Base-by-base conservation (phyloP, 2,888 invertebrate species). In the Drosophila bunnanda region DNA sequence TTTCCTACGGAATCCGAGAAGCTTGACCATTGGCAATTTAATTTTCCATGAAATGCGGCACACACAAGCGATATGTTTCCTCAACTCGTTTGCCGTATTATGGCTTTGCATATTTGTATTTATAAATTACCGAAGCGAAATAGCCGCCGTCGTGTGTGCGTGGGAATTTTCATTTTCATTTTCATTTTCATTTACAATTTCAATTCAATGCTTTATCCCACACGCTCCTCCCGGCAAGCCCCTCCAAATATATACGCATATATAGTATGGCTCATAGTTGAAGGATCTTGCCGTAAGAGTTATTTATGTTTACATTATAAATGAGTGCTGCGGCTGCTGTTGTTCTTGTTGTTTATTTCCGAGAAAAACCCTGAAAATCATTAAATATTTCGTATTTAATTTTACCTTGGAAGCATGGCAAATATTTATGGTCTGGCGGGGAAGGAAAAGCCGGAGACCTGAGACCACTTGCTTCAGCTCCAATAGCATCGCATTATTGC, bases 11-110 rank as follows among this genome's bases (percentile, higher is more conserved):
- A 38, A 75, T 81, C 73, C 68, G 75, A 77, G 69, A 70, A 32
- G 55, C 59, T 71, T 80, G 78, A 81, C 81, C 83, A 76, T 74
- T 78, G 79, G 73, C 78, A 82, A 83, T 84, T 80, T 78, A 84
- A 83, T 84, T 84, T 80, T 59, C 77, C 85, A 72, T 80, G 76
- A 84, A 83, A 78, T 79, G 75, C 78, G 77, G 72, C 66, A 67
- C 67, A 13, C 48, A 48, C 28, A 7, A 17, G 74, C 74, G 78
- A 76, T 67, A 66, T 69, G 53, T 53, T 71, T 66, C 61, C 72
- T 67, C 57, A 56, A 30, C 65, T 58, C 58, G 22, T 34, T 60
- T 30, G 52, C 46, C 32, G 44, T 43, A 50, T 58, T 65, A 30
- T 44, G 46, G 74, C 41, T 80, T 64, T 79, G 43, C 50, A 62